phyloP scores from a whole-genome alignment of 2,797 vertebrate genomes.

The Enteromius paludinosus region DNA sequence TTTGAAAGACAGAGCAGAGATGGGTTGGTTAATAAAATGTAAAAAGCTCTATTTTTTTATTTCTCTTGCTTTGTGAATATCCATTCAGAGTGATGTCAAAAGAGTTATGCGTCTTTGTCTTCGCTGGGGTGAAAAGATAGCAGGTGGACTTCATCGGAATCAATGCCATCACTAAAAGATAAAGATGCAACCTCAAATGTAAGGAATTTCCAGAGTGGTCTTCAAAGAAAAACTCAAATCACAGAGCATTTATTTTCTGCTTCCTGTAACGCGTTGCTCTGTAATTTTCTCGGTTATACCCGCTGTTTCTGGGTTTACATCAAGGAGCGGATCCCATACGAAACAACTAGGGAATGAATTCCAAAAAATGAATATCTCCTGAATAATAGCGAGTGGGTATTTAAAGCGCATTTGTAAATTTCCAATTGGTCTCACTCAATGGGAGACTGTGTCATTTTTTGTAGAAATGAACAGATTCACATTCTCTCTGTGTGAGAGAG shows the following conservation, averaged over 20 bases:
- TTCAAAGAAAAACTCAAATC: constrained; percentile 66
- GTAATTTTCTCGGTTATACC: constrained; percentile 70
- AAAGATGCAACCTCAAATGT: constrained; percentile 75
- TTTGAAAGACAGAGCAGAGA: constrained; percentile 42
- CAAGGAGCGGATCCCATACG: constrained; percentile 53
- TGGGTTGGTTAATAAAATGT: constrained; percentile 22
- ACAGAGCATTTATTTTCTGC: constrained; percentile 65
- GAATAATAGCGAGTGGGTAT: constrained; percentile 70
- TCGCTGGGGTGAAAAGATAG: constrained; percentile 64
- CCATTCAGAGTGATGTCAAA: constrained; percentile 14
- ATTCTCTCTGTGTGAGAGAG: constrained; percentile 41
- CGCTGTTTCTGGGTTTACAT: constrained; percentile 71
- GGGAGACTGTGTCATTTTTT: neutral
- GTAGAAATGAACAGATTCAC: constrained; percentile 9
- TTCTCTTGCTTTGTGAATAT: neutral
- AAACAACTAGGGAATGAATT: constrained; percentile 42
- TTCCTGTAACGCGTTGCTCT: constrained; percentile 63
- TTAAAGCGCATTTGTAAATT: constrained; percentile 72
- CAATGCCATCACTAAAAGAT: constrained; percentile 67
- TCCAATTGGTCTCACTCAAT: constrained; percentile 53
- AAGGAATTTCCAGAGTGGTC: constrained; percentile 65
- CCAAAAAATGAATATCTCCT: constrained; percentile 55
- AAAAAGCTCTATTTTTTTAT: constrained; percentile 18
- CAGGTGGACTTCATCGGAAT: constrained; percentile 77
- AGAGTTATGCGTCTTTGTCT: constrained; percentile 71